Percentiles rank a stretch among this genome's conserved stretches.
These are phyloP conservation scores for Orestias chungarensis DNA, from an alignment of 2,797 vertebrate species.

Conservation along the genomic window DNA sequence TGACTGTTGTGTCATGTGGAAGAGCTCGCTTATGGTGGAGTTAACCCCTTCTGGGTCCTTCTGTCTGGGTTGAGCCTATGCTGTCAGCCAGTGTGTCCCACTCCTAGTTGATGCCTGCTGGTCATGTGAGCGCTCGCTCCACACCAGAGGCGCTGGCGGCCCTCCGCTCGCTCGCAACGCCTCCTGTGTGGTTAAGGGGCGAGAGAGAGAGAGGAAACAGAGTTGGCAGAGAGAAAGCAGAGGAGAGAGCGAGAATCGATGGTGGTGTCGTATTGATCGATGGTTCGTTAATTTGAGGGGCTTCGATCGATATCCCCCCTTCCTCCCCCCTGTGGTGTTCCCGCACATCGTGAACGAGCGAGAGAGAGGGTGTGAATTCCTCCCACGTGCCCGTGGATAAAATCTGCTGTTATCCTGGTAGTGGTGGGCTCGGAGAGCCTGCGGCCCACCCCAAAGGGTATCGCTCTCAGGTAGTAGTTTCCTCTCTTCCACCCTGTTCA, in stretches of 20 bases:
- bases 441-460: conserved; percentile 89
- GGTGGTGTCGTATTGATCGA: conserved; percentile 81
- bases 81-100: conserved; percentile 92
- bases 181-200: conserved; percentile 75
- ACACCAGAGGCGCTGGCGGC: conserved; percentile 75
- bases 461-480: conserved; percentile 90
- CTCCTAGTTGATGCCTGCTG: conserved; percentile 83
- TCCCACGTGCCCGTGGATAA: conserved; percentile 90
- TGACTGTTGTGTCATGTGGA: conserved; percentile 96
- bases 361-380: conserved; percentile 68
- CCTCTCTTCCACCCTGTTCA: conserved; percentile 88
- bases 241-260: conserved; percentile 79
- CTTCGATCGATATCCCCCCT: conserved; percentile 77
- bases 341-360: conserved; percentile 74
- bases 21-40: conserved; percentile 96
- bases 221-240: conserved; percentile 80
- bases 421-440: conserved; percentile 83
- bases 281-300: conserved; percentile 85
- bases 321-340: conserved; percentile 69
- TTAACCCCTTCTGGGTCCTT: conserved; percentile 98
- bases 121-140: conserved; percentile 80
- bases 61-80: conserved; percentile 98
- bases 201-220: conserved; percentile 79
- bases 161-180: conserved; percentile 73
- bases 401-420: conserved; percentile 89